Evolutionary conservation across 1,140 invertebrate species (phyloP), one percentile per base, ranked within the genome.

Genomic region (Drosophila fuyamai): DNA sequence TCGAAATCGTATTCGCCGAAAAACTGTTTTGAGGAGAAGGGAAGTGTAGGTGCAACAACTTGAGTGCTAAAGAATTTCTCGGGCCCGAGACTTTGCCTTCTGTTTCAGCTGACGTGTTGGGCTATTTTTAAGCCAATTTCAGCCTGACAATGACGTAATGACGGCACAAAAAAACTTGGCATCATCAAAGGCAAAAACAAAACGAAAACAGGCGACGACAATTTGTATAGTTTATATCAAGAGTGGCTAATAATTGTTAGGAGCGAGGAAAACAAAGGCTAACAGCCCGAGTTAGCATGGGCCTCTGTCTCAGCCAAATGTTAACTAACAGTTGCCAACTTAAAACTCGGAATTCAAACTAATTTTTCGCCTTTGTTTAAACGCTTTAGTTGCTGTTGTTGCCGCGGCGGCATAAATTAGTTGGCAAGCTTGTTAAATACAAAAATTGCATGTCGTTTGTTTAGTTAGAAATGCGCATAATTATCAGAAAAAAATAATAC

Each of bases 391-490:
- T 70, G 67, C 62, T 13, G 51, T 40, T 67, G 51, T 57, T 53
- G 40, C 44, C 29, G 46, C 5, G 44, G 67, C 63, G 61, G 76
- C 60, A 79, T 78, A 79, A 78, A 79, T 79, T 79, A 73, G 44
- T 53, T 70, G 65, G 51, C 65, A 41, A 57, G 67, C 67, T 71
- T 71, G 67, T 71, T 71, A 71, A 71, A 58, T 57, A 36, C 51
- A 8, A 56, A 79, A 73, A 80, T 76, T 76, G 71, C 59, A 59
- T 46, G 50, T 4, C 32, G 9, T 16, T 70, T 76, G 67, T 63
- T 78, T 80, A 71, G 77, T 83, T 88, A 80, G 84, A 88, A 88
- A 88, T 89, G 83, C 83, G 83, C 83, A 88, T 88, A 89, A 83
- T 77, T 88, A 63, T 55, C 54, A 50, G 32, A 16, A 54, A 62